Evolutionary conservation across 2,113 vertebrate species (phyloP).

Genomic region (Hydrolagus affinis): DNA sequence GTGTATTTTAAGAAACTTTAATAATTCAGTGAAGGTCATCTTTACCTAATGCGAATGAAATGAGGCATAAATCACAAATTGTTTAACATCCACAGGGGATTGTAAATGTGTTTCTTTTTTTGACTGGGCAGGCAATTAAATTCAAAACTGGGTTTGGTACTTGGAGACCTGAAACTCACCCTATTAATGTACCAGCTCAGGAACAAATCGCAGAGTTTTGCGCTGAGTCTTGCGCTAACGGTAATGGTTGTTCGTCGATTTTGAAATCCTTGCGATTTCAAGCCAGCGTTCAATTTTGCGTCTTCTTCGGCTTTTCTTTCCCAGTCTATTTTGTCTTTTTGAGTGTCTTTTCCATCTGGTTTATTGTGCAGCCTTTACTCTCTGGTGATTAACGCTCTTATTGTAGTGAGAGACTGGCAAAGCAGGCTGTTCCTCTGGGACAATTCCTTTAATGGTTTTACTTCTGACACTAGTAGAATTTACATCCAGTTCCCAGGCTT

Average conservation of each 20-base stretch:
- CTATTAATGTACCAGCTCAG: conserved; percentile 46
- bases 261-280: background rate
- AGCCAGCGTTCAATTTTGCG: too few species aligned
- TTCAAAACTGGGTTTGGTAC: conserved; percentile 47
- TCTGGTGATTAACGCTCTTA: background rate
- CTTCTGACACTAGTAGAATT: too few species aligned
- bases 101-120: conserved; percentile 38
- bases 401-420: too few species aligned
- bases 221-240: conserved; percentile 47
- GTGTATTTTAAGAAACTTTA: conserved; percentile 36
- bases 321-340: too few species aligned
- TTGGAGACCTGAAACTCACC: conserved; percentile 39
- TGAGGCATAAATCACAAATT: conserved; percentile 48
- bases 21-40: conserved; percentile 48
- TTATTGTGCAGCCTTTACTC: background rate
- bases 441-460: too few species aligned
- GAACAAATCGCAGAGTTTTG: conserved; percentile 47
- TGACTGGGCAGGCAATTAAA: conserved; percentile 51
- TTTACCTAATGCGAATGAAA: conserved; percentile 46
- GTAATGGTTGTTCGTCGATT: conserved; percentile 39
- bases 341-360: too few species aligned
- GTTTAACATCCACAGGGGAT: conserved; percentile 43
- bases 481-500: too few species aligned
- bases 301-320: too few species aligned
- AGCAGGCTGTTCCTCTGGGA: too few species aligned